phyloP scores from a whole-genome alignment of 2,113 vertebrate genomes.

The Muntiacus muntjak region DNA sequence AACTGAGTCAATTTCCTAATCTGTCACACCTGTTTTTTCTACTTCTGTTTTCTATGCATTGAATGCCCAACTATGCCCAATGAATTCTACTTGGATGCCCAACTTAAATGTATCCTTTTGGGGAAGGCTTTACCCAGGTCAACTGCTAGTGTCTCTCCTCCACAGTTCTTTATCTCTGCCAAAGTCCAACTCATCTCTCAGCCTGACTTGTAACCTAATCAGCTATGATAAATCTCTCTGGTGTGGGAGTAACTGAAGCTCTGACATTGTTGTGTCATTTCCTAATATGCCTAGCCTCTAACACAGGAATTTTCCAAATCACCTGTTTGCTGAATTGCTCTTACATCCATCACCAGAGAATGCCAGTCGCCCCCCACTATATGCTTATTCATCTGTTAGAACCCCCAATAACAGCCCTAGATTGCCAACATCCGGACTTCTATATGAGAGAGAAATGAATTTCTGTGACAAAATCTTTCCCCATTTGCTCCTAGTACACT shows the following conservation, averaged over 20 bases:
- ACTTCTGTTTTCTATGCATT: not conserved
- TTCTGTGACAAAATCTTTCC: not conserved
- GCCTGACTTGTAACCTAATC: not conserved
- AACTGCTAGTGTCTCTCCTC: not conserved
- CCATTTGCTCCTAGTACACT: not conserved
- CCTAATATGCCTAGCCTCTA: not conserved
- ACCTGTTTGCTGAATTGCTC: not conserved
- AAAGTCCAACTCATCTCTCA: not conserved
- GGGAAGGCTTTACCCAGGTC: not conserved
- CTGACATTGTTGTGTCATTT: not conserved
- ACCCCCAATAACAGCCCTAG: not conserved
- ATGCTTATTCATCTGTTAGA: not conserved
- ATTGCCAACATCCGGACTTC: not conserved
- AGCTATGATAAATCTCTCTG: not conserved
- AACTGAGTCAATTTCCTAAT: not conserved
- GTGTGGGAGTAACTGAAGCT: not conserved
- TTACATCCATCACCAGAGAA: not conserved
- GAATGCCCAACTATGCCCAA: not conserved
- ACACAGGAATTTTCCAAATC: not conserved
- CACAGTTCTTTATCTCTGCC: not conserved
- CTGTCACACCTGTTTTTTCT: not conserved
- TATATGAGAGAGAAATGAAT: not conserved
- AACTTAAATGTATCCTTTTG: not conserved
- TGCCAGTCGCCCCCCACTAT: not conserved
- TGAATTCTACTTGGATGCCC: not conserved